Evolutionary conservation across 2,797 vertebrate species (phyloP).

Genomic region (Myotis vivesi): DNA sequence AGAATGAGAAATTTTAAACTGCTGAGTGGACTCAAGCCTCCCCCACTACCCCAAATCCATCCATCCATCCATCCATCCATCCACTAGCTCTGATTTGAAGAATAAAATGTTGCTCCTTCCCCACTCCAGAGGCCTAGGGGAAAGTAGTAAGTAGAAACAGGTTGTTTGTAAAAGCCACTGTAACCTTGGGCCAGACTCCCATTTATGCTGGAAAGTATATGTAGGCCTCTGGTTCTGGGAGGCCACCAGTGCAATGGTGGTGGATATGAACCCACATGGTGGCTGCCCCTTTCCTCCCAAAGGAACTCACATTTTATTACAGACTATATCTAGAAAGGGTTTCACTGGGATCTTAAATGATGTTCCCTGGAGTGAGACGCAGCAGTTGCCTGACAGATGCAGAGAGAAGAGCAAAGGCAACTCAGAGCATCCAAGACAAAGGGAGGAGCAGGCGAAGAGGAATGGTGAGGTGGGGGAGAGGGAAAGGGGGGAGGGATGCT

Average conservation of each 20-base stretch:
- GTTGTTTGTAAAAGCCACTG: not conserved
- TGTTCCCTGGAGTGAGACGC: not conserved
- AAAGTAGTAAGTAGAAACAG: not conserved
- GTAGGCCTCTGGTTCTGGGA: not conserved
- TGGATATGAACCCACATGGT: not conserved
- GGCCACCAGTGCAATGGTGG: not conserved
- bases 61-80: not conserved
- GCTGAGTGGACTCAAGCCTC: not conserved
- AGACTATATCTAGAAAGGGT: not conserved
- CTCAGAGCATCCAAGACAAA: not conserved
- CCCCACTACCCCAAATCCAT: not conserved
- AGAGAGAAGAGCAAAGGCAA: not conserved
- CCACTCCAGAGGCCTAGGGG: not conserved
- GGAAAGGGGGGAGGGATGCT: accelerated
- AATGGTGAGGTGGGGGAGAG: not conserved
- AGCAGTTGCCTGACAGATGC: not conserved
- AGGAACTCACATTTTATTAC: constrained; percentile 27
- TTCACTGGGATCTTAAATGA: constrained; percentile 19
- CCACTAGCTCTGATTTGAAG: not conserved
- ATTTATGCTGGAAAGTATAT: constrained; percentile 22
- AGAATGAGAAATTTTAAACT: constrained; percentile 5
- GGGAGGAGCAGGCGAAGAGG: not conserved
- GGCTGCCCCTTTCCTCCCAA: not conserved
- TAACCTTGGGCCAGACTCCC: not conserved
- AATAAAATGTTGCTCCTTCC: not conserved